Percentiles rank a stretch among this genome's conserved stretches.
phyloP scores from a whole-genome alignment of 2,113 vertebrate species.

The Archocentrus centrarchus region DNA sequence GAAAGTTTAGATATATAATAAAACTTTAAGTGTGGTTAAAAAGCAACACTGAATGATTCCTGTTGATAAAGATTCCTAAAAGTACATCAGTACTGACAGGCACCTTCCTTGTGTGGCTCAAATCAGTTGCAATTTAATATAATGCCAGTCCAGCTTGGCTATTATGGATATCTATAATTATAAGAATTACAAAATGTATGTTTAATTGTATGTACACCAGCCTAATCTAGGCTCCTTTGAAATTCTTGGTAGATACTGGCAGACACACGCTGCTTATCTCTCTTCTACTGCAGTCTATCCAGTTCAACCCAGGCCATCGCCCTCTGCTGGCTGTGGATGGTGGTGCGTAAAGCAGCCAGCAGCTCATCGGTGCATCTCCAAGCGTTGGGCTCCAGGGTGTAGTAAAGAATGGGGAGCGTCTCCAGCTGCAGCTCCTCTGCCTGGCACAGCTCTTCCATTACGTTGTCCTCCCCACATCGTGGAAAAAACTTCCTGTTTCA shows the following conservation, averaged over 20 bases:
- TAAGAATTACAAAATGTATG: not conserved
- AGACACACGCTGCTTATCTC: not conserved
- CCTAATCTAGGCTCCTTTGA: not conserved
- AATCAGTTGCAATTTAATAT: not conserved
- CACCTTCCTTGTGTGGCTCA: not conserved
- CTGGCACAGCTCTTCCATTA: slow-evolving; percentile 78
- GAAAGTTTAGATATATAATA: slow-evolving; percentile 8
- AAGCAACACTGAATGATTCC: not conserved
- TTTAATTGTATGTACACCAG: not conserved
- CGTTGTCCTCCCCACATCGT: slow-evolving; percentile 63
- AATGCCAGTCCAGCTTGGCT: slow-evolving; percentile 37
- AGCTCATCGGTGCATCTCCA: slow-evolving; percentile 82
- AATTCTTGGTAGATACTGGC: not conserved
- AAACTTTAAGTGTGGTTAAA: not conserved
- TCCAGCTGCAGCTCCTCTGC: slow-evolving; percentile 82
- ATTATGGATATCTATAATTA: not conserved
- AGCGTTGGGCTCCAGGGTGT: slow-evolving; percentile 72
- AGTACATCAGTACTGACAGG: not conserved
- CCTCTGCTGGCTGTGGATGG: slow-evolving; percentile 79
- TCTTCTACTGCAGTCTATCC: slow-evolving; percentile 70
- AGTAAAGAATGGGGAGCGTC: slow-evolving; percentile 76
- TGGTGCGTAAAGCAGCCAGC: slow-evolving; percentile 65
- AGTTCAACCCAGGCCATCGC: slow-evolving; percentile 80
- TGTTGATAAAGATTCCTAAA: not conserved
- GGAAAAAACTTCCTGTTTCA: slow-evolving; percentile 78